Evolutionary conservation across 35 echinoderm and acorn worm species (phyloP).

Genomic region (Anneissia japonica): DNA sequence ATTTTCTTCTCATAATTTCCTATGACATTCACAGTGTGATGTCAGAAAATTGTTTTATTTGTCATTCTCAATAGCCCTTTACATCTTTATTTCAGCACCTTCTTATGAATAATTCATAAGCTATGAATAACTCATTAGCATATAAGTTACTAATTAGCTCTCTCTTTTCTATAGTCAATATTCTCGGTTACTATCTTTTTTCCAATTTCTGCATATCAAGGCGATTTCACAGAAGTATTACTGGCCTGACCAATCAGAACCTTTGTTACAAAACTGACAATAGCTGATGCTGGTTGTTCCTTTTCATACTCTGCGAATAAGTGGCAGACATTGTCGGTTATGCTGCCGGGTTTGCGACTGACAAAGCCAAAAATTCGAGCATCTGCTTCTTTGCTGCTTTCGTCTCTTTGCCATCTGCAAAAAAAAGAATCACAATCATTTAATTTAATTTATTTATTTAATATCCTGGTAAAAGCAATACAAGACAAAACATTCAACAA

Average conservation of each 20-base stretch:
- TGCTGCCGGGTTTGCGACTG: conserved; percentile 73
- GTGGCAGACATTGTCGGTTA: conserved; percentile 89
- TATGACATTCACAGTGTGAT: neutral
- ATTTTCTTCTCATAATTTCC: neutral
- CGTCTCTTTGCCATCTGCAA: neutral
- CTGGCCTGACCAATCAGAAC: conserved; percentile 62
- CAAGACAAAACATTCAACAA: no score
- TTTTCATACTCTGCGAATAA: conserved; percentile 88
- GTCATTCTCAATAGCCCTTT: neutral
- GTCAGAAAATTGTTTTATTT: neutral
- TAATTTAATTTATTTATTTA: no score
- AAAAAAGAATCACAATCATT: no score
- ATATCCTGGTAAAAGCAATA: no score
- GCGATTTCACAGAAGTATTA: neutral
- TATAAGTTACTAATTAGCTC: neutral
- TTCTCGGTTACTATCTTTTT: neutral
- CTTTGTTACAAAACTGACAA: conserved; percentile 95
- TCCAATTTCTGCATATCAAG: neutral
- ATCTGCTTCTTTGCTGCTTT: neutral
- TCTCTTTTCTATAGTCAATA: no score
- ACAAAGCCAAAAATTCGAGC: conserved; percentile 80
- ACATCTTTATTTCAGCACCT: neutral
- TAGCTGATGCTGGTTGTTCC: conserved; percentile 92
- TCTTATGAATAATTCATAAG: neutral
- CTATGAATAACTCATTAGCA: neutral